phyloP scores from a whole-genome alignment of 2,797 vertebrate genomes.

The Remorina albescens region DNA sequence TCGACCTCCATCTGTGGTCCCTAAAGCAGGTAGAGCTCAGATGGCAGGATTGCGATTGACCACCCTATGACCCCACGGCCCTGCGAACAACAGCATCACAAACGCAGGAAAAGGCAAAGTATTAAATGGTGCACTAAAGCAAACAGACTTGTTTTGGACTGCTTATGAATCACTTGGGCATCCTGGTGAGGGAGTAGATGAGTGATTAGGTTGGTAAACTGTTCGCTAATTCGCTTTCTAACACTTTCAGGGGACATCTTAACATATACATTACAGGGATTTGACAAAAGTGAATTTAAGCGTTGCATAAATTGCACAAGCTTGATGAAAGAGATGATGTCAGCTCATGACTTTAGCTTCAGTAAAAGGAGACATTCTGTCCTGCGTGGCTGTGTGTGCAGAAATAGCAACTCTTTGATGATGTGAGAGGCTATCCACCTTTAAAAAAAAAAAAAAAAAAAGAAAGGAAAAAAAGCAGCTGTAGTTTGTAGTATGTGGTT shows the following conservation, averaged over 20 bases:
- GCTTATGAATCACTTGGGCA: slow-evolving; percentile 33
- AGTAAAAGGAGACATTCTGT: slow-evolving; percentile 23
- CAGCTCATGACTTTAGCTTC: slow-evolving; percentile 20
- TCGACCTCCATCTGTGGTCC: slow-evolving; percentile 59
- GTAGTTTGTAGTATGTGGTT: slow-evolving; percentile 64
- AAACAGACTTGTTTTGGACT: slow-evolving; percentile 35
- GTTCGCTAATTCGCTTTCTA: slow-evolving; percentile 22
- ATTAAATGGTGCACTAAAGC: slow-evolving; percentile 31
- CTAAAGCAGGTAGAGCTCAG: slow-evolving; percentile 72
- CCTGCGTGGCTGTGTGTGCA: slow-evolving; percentile 27
- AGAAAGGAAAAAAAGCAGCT: too few relatives aligned
- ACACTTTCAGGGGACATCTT: slow-evolving; percentile 4
- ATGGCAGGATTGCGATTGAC: slow-evolving; percentile 72
- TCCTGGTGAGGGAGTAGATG: slow-evolving; percentile 39
- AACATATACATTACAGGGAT: slow-evolving; percentile 29
- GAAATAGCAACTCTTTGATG: slow-evolving; percentile 61
- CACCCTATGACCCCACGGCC: slow-evolving; percentile 54
- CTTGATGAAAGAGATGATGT: slow-evolving; percentile 22
- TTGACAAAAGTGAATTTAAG: slow-evolving; percentile 29
- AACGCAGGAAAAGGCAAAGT: not conserved
- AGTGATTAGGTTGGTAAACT: slow-evolving; percentile 38
- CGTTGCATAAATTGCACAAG: slow-evolving; percentile 21
- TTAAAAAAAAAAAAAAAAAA: slow-evolving; percentile 30
- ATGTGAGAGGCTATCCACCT: slow-evolving; percentile 16
- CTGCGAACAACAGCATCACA: slow-evolving; percentile 4